phyloP scores from a whole-genome alignment of 64 coral and sea anemone species.

The Dendronephthya gigantea region DNA sequence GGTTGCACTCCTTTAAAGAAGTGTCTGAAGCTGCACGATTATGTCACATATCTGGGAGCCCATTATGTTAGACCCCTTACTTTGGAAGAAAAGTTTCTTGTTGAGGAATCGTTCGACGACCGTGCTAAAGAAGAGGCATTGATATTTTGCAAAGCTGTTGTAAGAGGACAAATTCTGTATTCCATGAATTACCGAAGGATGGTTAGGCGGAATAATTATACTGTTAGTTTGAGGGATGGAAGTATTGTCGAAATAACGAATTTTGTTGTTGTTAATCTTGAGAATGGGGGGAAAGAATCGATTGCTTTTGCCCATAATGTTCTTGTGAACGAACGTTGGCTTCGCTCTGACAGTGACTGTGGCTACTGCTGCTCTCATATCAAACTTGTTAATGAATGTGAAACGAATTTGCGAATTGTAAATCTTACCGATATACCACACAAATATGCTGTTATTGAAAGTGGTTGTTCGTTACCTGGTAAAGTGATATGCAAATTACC shows the following conservation, averaged over 20 bases:
- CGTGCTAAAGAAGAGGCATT: not conserved
- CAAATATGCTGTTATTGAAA: constrained; percentile 6
- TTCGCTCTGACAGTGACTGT: not conserved
- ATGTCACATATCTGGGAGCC: not conserved
- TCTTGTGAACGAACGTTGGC: not conserved
- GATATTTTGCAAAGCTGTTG: not conserved
- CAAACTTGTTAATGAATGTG: not conserved
- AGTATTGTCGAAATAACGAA: not conserved
- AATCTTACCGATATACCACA: not conserved
- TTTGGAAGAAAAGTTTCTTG: not conserved
- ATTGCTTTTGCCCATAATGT: not conserved
- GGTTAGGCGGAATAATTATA: not conserved
- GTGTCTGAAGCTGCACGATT: not conserved
- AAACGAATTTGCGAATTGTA: not conserved
- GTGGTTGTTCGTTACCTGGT: not conserved
- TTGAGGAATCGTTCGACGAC: not conserved
- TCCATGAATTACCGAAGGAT: not conserved
- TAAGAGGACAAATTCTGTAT: not conserved
- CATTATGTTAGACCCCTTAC: not conserved
- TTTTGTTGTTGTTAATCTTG: not conserved
- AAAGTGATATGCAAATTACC: not conserved
- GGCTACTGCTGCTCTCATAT: not conserved
- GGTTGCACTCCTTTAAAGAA: not conserved
- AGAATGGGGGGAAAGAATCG: not conserved
- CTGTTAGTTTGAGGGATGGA: not conserved